Base-by-base conservation (phyloP, 2,113 vertebrate genomes). In the Zootoca vivipara region DNA sequence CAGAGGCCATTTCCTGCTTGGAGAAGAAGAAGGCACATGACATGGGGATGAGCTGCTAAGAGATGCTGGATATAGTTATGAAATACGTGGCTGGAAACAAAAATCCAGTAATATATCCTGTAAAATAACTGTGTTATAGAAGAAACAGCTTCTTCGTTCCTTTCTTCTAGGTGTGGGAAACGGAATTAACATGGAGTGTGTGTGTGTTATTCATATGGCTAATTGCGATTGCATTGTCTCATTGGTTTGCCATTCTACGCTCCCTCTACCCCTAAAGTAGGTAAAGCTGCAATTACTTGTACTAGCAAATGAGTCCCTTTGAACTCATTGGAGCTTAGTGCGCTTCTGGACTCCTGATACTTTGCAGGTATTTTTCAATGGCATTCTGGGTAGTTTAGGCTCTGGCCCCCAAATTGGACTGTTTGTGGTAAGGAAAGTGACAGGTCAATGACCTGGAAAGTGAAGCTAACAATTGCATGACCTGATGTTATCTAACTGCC, bases 1-100 rank as follows among this genome's bases (percentile, higher is more conserved):
- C 7, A 64, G 87, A 90, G 52, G 88, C 78, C 93, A 75, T 95
- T 96, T 96, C 96, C 95, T 95, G 94, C 86, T 62, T 92, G 91
- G 73, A 86, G 89, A 89, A 93, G 90, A 88, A 93, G 40, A 78
- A 78, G 0, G 0, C 88, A 87, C 92, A 90, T 87, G 91, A 88
- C 77, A 52, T 12, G 91, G 89, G 85, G 87, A 73, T 83, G 74
- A 81, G 30, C 3, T 84, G 69, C 24, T 77, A 75, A 86, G 87
- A 92, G 89, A 91, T 88, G 77, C 89, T 91, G 90, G 89, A 94
- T 69, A 74, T 20, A 73, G 80, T 89, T 92, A 62, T 82, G 85
- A 52, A 91, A 85, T 33, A 80, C 16, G 38, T 79, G 70, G 56
- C 79, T 77, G 74, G 93, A 38, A 67, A 40, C 38, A 94, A 96